phyloP scores from a whole-genome alignment of 2,888 invertebrate species.

The Cheilosia variabilis region DNA sequence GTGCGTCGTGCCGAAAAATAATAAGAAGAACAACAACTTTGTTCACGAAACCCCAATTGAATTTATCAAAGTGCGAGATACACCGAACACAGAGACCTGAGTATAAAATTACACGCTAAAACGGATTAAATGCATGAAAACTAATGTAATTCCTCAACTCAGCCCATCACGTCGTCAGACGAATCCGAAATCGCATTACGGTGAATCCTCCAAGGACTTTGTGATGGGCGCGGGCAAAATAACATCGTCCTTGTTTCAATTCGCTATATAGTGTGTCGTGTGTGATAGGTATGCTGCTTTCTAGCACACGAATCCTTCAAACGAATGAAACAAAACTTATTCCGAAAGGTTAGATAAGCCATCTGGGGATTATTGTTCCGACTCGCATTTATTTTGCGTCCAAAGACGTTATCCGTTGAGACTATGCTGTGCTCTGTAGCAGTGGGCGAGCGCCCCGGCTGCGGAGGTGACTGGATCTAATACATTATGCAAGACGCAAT shows the following conservation, averaged over 20 bases:
- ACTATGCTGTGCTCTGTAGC: background rate
- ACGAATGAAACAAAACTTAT: slow-evolving; percentile 27
- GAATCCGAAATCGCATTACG: slow-evolving; percentile 33
- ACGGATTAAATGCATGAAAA: slow-evolving; percentile 28
- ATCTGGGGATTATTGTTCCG: slow-evolving; percentile 18
- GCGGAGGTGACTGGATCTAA: background rate
- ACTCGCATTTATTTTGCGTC: slow-evolving; percentile 1
- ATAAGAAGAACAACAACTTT: background rate
- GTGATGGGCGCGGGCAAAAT: background rate
- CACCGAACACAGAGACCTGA: slow-evolving; percentile 8
- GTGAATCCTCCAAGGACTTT: background rate
- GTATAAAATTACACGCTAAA: slow-evolving; percentile 29
- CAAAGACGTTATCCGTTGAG: slow-evolving; percentile 9
- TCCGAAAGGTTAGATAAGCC: slow-evolving; percentile 46
- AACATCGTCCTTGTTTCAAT: slow-evolving; percentile 13
- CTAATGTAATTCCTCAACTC: slow-evolving; percentile 36
- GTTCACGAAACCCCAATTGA: slow-evolving; percentile 20
- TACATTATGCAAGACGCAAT: slow-evolving; percentile 61
- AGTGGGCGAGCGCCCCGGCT: background rate
- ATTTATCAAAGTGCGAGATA: slow-evolving; percentile 19
- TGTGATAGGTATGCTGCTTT: background rate
- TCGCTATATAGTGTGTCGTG: slow-evolving; percentile 13
- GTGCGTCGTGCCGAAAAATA: background rate
- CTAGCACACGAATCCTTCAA: slow-evolving; percentile 20
- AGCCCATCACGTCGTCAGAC: slow-evolving; percentile 24